Conservation (phyloP, 1,140 invertebrate species). For the Dendrolimus kikuchii region DNA sequence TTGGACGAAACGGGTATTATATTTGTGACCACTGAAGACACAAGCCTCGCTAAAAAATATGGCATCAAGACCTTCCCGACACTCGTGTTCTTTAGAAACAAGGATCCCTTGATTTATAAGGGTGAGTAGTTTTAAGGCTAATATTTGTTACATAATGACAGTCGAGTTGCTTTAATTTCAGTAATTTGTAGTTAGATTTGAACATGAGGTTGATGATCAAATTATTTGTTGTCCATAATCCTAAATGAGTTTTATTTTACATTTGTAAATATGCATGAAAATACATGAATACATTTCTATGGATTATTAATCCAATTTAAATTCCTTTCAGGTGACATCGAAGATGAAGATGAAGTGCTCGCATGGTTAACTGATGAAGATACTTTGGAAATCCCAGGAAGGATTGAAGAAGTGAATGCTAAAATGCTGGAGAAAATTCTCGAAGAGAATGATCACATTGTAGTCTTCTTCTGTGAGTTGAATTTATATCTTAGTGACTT, state of each 20-base stretch:
- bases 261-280: too few relatives aligned
- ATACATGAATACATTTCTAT: slow-evolving; percentile 3
- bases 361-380: slow-evolving; percentile 94
- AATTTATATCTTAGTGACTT: background rate
- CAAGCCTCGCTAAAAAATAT: slow-evolving; percentile 85
- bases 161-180: too few relatives aligned
- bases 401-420: slow-evolving; percentile 94
- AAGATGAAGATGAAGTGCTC: slow-evolving; percentile 92
- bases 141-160: too few relatives aligned
- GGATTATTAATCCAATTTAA: slow-evolving; percentile 6
- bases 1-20: slow-evolving; percentile 94
- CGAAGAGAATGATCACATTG: slow-evolving; percentile 89
- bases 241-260: too few relatives aligned
- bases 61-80: slow-evolving; percentile 89
- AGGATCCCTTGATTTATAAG: slow-evolving; percentile 85
- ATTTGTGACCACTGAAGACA: slow-evolving; percentile 94
- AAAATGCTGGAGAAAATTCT: slow-evolving; percentile 94
- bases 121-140: slow-evolving; percentile 26
- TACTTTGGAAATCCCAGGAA: slow-evolving; percentile 91
- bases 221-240: too few relatives aligned
- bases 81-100: slow-evolving; percentile 93
- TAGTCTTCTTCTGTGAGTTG: slow-evolving; percentile 93
- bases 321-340: slow-evolving; percentile 79
- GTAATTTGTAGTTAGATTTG: too few relatives aligned
- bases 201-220: too few relatives aligned